Percentiles rank a stretch among this genome's conserved stretches.
Evolutionary conservation across 2,797 vertebrate genomes (phyloP).

Genomic region (Scolopax bukidnonensis): DNA sequence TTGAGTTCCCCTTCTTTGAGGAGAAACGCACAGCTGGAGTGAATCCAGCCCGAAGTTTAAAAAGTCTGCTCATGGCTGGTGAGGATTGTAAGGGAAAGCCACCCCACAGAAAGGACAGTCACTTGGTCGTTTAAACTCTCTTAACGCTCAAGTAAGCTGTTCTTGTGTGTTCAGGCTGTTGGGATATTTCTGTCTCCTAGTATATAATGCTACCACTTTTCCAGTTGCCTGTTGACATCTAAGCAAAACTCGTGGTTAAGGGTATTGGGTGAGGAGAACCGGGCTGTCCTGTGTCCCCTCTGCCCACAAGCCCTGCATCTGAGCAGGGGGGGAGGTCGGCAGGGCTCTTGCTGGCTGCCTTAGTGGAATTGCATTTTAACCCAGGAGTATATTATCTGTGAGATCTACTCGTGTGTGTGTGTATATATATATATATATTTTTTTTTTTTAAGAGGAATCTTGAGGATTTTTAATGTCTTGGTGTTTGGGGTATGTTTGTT

Average conservation of each 20-base stretch:
- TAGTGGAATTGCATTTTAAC: neutral
- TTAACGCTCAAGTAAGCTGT: neutral
- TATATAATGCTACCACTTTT: neutral
- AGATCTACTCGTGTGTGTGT: fast-evolving
- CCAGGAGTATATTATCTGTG: fast-evolving
- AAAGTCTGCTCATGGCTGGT: neutral
- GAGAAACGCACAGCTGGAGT: neutral
- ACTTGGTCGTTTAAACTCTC: neutral
- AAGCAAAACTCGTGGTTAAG: fast-evolving
- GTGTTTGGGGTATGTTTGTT: neutral
- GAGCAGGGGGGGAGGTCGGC: neutral
- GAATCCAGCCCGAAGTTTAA: neutral
- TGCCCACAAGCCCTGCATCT: fast-evolving
- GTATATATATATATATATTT: too few relatives aligned
- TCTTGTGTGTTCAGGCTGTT: neutral
- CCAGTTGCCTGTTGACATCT: neutral
- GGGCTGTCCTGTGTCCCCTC: neutral
- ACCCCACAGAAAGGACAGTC: neutral
- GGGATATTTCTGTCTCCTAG: neutral
- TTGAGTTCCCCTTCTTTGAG: neutral
- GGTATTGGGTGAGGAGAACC: neutral
- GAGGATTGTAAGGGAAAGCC: fast-evolving
- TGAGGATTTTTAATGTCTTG: neutral
- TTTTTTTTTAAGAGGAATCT: neutral
- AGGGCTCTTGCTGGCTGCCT: fast-evolving